Percentiles rank a stretch among this genome's conserved stretches.
These are phyloP conservation scores for Alloplasta piceator DNA, from an alignment of 2,888 invertebrate genomes.

Conservation along the genomic window DNA sequence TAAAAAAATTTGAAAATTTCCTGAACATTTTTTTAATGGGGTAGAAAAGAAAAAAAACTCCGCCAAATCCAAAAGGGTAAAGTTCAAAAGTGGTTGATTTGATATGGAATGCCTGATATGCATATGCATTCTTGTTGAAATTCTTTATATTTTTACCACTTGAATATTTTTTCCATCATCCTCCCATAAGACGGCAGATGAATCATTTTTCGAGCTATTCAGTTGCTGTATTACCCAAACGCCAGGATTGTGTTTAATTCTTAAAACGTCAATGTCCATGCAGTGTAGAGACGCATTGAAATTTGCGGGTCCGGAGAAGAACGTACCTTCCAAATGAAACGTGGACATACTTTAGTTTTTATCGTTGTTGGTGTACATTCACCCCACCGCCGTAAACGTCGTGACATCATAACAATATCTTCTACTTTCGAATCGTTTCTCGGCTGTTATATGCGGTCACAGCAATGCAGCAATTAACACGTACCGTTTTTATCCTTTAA, in stretches of 20 bases:
- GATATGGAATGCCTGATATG: neutral
- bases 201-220: neutral
- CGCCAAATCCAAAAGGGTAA: too few relatives aligned
- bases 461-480: neutral
- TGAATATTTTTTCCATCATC: constrained; percentile 20
- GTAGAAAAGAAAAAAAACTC: too few relatives aligned
- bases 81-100: too few relatives aligned
- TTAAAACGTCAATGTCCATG: constrained; percentile 68
- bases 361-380: neutral
- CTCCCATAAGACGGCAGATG: constrained; percentile 52
- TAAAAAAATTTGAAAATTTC: too few relatives aligned
- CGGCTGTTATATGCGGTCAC: neutral
- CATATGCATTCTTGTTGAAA: neutral
- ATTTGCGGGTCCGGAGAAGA: constrained; percentile 41
- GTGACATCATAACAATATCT: neutral
- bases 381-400: neutral
- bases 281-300: constrained; percentile 74
- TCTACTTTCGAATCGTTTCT: too few relatives aligned
- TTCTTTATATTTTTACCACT: constrained; percentile 65
- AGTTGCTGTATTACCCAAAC: constrained; percentile 72
- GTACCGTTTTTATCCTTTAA: neutral
- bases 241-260: constrained; percentile 73
- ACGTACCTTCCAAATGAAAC: neutral
- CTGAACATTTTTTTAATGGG: too few relatives aligned
- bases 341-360: neutral